Evolutionary conservation across 2,888 invertebrate species (phyloP).

Genomic region (Subacronicta megacephala): DNA sequence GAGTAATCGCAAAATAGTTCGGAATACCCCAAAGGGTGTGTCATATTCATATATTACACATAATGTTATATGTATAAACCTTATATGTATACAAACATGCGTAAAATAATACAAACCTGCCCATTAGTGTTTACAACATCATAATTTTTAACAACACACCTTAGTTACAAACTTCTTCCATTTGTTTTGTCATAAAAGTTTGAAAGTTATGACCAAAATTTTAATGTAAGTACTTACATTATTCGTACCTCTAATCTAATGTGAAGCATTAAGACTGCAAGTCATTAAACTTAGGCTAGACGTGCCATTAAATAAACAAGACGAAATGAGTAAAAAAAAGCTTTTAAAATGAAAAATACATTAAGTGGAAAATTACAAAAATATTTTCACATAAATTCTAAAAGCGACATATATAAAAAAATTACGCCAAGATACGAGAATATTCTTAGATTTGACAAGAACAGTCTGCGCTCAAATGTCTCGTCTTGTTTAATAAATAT

Average conservation of each 20-base stretch:
- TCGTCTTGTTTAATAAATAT: conserved; percentile 12
- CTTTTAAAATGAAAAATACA: conserved; percentile 20
- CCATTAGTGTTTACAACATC: conserved; percentile 35
- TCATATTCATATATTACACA: conserved; percentile 10
- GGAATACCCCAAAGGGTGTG: conserved; percentile 6
- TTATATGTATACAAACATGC: too few relatives aligned
- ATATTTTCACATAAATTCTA: conserved; percentile 24
- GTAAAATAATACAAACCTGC: conserved; percentile 26
- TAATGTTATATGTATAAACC: conserved; percentile 4
- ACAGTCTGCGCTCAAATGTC: conserved; percentile 12
- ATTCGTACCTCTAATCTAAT: conserved; percentile 24
- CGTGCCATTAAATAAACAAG: background rate
- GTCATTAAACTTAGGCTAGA: conserved; percentile 23
- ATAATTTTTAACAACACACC: conserved; percentile 47
- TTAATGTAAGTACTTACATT: conserved; percentile 30
- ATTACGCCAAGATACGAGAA: conserved; percentile 21
- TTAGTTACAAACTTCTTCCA: conserved; percentile 43
- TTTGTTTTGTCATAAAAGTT: conserved; percentile 38
- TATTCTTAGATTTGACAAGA: conserved; percentile 36
- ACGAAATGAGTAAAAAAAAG: conserved; percentile 21
- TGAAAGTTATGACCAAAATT: conserved; percentile 37
- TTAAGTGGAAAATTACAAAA: conserved; percentile 17
- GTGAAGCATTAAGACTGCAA: conserved; percentile 16
- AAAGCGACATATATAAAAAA: conserved; percentile 23
- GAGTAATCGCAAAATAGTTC: background rate